These are phyloP conservation scores for Meriones unguiculatus DNA, from an alignment of 2,113 vertebrate genomes.

Conservation along the genomic window DNA sequence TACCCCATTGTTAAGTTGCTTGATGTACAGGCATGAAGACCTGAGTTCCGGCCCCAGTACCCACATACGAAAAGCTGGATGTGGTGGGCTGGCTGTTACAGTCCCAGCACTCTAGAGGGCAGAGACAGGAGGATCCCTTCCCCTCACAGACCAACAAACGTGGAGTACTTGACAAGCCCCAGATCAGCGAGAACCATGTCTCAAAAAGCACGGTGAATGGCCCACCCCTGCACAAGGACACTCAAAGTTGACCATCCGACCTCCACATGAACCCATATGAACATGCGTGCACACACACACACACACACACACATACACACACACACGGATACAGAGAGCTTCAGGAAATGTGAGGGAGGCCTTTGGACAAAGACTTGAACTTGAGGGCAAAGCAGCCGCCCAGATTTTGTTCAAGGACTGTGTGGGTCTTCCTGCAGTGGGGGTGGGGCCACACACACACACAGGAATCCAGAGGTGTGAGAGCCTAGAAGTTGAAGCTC, in stretches of 20 bases:
- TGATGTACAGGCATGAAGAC: not conserved
- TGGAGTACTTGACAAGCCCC: not conserved
- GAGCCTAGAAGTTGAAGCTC: not conserved
- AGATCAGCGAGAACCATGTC: not conserved
- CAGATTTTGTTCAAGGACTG: not conserved
- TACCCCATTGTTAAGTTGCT: not conserved
- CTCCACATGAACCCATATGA: not conserved
- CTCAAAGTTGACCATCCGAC: not conserved
- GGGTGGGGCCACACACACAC: accelerated
- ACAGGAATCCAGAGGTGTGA: accelerated
- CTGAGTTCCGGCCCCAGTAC: no score
- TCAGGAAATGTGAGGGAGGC: not conserved
- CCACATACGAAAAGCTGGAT: not conserved
- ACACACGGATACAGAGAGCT: not conserved
- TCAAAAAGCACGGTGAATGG: not conserved
- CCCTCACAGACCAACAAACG: not conserved
- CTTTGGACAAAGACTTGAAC: not conserved
- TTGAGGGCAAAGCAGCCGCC: not conserved
- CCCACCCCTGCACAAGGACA: not conserved
- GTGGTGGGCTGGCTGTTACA: not conserved
- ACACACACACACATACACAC: not conserved
- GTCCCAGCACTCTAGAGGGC: not conserved
- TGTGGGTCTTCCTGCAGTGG: not conserved
- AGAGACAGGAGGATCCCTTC: not conserved
- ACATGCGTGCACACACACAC: not conserved